A percentile compares a stretch with the other conserved stretches of the same genome.
Evolutionary conservation across 2,888 invertebrate species (phyloP).

Genomic region (Xestobium rufovillosum): DNA sequence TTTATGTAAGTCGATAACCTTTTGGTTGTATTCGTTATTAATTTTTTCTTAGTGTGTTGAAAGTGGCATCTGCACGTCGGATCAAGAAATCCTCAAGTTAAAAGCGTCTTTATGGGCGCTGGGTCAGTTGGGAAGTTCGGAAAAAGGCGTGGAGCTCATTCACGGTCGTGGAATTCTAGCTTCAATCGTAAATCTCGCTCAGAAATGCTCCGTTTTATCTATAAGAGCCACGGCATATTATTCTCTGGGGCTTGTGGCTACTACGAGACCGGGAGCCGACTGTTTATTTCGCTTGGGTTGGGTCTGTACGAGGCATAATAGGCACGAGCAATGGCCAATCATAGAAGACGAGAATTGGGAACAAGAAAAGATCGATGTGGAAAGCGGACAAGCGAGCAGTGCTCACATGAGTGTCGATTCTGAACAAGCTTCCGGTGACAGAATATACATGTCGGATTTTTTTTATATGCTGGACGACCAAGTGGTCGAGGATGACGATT

Average conservation of each 20-base stretch:
- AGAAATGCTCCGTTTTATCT: conserved; percentile 75
- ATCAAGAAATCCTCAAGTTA: conserved; percentile 64
- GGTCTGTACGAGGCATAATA: conserved; percentile 68
- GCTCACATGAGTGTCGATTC: conserved; percentile 25
- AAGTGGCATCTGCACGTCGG: conserved; percentile 52
- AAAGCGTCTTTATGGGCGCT: conserved; percentile 88
- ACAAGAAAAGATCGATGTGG: conserved; percentile 39
- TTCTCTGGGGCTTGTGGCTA: conserved; percentile 76
- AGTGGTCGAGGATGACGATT: too few relatives aligned
- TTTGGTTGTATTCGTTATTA: conserved; percentile 34
- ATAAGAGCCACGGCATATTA: conserved; percentile 86
- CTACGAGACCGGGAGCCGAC: conserved; percentile 77
- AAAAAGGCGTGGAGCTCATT: conserved; percentile 67
- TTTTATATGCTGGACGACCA: background rate
- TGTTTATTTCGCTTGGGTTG: conserved; percentile 65
- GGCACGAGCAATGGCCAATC: conserved; percentile 70
- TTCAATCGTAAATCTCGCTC: conserved; percentile 60
- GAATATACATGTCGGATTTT: too few relatives aligned
- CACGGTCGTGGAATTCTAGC: conserved; percentile 45
- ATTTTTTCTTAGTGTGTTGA: conserved; percentile 34
- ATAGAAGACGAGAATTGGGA: conserved; percentile 59
- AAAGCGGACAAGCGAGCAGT: conserved; percentile 3
- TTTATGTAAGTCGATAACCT: conserved; percentile 35
- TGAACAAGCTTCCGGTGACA: conserved; percentile 22
- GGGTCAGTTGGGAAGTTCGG: conserved; percentile 74